A percentile compares a stretch with the other conserved stretches of the same genome.
Evolutionary conservation across 2,797 vertebrate species (phyloP).

Genomic region (Thamnophis elegans): DNA sequence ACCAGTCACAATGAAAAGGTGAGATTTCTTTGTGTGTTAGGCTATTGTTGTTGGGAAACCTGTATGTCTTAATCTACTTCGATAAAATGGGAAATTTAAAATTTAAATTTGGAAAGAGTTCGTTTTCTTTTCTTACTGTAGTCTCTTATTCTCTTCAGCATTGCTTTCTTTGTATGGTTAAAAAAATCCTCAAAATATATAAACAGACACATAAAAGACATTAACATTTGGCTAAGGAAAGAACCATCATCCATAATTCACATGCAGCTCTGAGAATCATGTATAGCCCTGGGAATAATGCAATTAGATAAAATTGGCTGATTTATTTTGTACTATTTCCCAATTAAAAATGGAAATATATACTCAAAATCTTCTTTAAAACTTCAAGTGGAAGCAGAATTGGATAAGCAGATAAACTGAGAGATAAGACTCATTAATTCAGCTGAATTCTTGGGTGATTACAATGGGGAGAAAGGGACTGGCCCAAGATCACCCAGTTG

Average conservation of each 20-base stretch:
- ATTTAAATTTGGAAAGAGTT: slow-evolving; percentile 31
- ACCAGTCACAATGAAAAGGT: slow-evolving; percentile 21
- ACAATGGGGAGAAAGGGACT: not conserved
- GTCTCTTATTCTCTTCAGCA: not conserved
- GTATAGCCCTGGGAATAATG: not conserved
- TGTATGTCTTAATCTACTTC: slow-evolving; percentile 37
- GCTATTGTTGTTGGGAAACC: not conserved
- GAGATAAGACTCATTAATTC: not conserved
- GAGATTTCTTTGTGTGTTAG: slow-evolving; percentile 1
- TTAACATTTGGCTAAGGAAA: not conserved
- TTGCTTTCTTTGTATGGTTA: not conserved
- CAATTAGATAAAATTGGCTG: not conserved
- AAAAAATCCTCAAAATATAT: not conserved
- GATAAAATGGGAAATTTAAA: slow-evolving; percentile 24
- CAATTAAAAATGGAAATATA: not conserved
- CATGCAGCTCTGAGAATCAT: not conserved
- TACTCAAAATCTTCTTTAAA: not conserved
- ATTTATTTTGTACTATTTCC: not conserved
- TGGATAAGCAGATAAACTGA: not conserved
- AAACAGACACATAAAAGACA: not conserved
- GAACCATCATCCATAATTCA: not conserved
- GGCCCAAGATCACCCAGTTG: too few relatives aligned
- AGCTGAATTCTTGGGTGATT: not conserved
- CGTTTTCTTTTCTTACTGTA: not conserved
- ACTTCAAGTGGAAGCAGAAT: not conserved